A percentile compares a stretch with the other conserved stretches of the same genome.
Evolutionary conservation across 2,113 vertebrate species (phyloP).

Genomic region (Eudyptes chrysolophus): DNA sequence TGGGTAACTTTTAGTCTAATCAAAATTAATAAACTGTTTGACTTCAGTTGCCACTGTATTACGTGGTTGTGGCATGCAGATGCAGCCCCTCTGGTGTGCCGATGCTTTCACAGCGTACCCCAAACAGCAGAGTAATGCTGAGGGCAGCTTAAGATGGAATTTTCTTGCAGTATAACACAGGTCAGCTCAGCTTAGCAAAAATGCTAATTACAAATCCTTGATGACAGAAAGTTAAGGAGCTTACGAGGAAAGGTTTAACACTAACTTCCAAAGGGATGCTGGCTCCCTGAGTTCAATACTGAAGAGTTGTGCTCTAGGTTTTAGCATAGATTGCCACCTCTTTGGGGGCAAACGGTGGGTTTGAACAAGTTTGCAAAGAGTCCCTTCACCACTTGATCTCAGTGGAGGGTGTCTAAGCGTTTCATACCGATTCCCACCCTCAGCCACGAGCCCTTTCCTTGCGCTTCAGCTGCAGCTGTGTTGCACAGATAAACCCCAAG

Average conservation of each 20-base stretch:
- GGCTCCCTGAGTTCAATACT: neutral
- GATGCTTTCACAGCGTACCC: neutral
- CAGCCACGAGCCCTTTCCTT: neutral
- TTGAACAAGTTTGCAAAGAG: neutral
- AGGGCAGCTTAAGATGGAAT: no score
- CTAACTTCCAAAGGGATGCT: neutral
- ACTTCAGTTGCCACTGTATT: neutral
- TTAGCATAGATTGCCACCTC: neutral
- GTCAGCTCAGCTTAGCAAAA: neutral
- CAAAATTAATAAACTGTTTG: neutral
- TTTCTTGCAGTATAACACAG: neutral
- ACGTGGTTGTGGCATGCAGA: neutral
- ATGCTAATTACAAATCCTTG: neutral
- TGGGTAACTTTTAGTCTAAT: neutral
- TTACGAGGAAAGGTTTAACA: neutral
- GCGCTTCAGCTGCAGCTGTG: neutral
- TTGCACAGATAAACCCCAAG: neutral
- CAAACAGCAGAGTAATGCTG: neutral
- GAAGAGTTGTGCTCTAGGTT: neutral
- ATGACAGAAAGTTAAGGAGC: neutral
- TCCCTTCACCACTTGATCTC: neutral
- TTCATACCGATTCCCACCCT: neutral
- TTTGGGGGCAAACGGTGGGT: neutral
- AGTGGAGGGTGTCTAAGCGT: rapidly evolving
- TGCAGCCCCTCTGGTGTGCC: neutral